These are phyloP conservation scores for Heloderma charlesbogerti DNA, from an alignment of 2,113 vertebrate genomes.

Conservation along the genomic window DNA sequence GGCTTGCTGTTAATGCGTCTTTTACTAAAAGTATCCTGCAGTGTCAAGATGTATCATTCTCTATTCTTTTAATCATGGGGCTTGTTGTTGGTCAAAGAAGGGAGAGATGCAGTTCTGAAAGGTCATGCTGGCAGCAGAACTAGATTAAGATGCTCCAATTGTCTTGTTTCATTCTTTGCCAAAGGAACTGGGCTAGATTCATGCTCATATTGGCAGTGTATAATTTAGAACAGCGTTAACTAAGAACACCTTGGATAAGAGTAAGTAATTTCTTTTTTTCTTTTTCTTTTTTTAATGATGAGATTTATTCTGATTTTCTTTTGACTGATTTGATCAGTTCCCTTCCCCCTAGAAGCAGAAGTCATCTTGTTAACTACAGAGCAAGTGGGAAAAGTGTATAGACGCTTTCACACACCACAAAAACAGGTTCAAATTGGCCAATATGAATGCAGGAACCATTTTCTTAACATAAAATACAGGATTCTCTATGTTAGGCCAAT, in stretches of 20 bases:
- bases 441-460: not conserved
- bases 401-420: not conserved
- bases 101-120: slow-evolving; percentile 21
- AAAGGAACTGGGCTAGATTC: not conserved
- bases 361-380: not conserved
- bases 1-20: slow-evolving; percentile 74
- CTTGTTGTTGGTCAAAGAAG: slow-evolving; percentile 43
- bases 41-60: slow-evolving; percentile 46
- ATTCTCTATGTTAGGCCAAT: not conserved
- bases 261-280: not conserved
- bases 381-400: not conserved
- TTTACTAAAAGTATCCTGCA: slow-evolving; percentile 66
- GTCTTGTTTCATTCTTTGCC: slow-evolving; percentile 20
- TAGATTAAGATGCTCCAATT: slow-evolving; percentile 1
- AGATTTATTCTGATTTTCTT: not conserved
- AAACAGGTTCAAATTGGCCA: not conserved
- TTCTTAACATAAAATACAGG: not conserved
- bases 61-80: slow-evolving; percentile 25
- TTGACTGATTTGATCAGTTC: not conserved
- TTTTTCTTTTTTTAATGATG: not conserved
- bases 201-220: not conserved
- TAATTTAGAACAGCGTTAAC: not conserved
- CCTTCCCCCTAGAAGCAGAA: not conserved
- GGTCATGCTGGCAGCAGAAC: not conserved
- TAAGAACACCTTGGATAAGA: not conserved